phyloP scores from a whole-genome alignment of 2,797 vertebrate species.

The Urosaurus nigricauda region DNA sequence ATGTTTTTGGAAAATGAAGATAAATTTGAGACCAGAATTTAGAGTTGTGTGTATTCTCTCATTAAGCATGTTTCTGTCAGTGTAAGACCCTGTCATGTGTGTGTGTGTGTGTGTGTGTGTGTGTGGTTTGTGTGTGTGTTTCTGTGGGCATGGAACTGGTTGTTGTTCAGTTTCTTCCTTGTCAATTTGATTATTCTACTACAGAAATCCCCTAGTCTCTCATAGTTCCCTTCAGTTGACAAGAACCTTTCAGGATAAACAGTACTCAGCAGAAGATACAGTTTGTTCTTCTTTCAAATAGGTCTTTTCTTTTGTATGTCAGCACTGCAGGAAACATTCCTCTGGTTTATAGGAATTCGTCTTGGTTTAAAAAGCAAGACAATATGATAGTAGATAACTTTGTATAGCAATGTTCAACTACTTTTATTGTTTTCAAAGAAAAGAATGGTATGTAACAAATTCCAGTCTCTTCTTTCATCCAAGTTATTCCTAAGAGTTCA shows the following conservation, averaged over 20 bases:
- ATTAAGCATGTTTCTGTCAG: too few relatives aligned
- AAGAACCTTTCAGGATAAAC: background rate
- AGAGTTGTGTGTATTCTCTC: background rate
- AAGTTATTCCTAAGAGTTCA: background rate
- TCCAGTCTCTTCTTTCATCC: background rate
- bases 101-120: too few relatives aligned
- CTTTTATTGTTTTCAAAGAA: background rate
- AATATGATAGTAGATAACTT: conserved; percentile 24
- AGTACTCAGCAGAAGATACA: background rate
- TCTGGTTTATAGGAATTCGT: conserved; percentile 27
- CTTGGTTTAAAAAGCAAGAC: conserved; percentile 59
- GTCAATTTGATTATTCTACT: too few relatives aligned
- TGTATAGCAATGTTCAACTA: background rate
- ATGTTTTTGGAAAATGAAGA: too few relatives aligned
- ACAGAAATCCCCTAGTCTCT: too few relatives aligned
- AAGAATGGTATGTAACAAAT: background rate
- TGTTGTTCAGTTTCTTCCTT: too few relatives aligned
- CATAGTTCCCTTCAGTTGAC: background rate
- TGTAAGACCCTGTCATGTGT: too few relatives aligned
- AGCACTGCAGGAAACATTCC: conserved; percentile 11
- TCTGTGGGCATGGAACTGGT: too few relatives aligned
- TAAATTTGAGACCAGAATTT: background rate
- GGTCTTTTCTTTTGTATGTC: background rate
- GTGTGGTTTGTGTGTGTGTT: too few relatives aligned
- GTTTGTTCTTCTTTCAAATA: conserved; percentile 26